Percentiles rank a stretch among this genome's conserved stretches.
Evolutionary conservation across 2,797 vertebrate species (phyloP).

Genomic region (Gallirallus australis): DNA sequence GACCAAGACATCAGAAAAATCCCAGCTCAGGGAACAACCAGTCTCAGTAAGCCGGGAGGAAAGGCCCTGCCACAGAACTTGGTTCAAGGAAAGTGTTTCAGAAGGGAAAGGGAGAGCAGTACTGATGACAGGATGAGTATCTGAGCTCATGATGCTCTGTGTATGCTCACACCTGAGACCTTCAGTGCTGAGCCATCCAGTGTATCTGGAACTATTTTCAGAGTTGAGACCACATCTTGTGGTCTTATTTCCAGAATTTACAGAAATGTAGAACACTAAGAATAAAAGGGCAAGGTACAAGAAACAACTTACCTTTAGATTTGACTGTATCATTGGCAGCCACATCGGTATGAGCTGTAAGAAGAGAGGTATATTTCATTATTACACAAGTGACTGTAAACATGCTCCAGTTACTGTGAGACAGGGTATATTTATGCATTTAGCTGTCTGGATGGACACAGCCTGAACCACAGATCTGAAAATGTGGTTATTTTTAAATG

Average conservation of each 20-base stretch:
- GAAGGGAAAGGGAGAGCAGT: background rate
- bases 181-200: background rate
- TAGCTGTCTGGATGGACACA: background rate
- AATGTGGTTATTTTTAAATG: background rate
- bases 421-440: background rate
- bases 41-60: background rate
- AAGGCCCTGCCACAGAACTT: accelerated
- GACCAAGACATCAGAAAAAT: background rate
- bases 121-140: background rate
- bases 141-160: background rate
- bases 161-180: background rate
- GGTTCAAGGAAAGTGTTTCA: background rate
- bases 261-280: background rate
- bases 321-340: conserved; percentile 99
- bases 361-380: conserved; percentile 53
- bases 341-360: conserved; percentile 97
- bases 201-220: background rate
- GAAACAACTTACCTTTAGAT: conserved; percentile 88
- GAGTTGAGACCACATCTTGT: background rate
- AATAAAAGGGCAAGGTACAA: background rate
- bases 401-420: background rate
- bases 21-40: background rate
- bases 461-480: background rate
- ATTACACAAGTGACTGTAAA: background rate
- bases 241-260: background rate